Evolutionary conservation across 2,797 vertebrate genomes (phyloP).

Genomic region (Crenichthys baileyi): DNA sequence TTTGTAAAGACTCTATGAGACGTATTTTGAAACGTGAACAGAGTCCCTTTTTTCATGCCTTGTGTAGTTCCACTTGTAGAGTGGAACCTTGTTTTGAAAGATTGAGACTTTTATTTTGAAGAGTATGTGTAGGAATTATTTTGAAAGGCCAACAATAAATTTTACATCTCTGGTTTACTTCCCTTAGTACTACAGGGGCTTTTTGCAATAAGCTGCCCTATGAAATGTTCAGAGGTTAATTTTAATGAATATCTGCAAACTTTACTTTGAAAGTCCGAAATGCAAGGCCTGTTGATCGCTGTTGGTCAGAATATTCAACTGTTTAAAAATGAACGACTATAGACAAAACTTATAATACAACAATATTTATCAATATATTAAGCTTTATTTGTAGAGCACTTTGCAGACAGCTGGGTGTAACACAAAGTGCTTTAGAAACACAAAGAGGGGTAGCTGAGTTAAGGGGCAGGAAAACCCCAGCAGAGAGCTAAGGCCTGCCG

Average conservation of each 20-base stretch:
- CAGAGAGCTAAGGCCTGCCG: slow-evolving; percentile 47
- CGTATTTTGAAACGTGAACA: no score
- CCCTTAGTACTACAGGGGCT: neutral
- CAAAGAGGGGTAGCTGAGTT: slow-evolving; percentile 4
- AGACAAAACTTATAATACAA: neutral
- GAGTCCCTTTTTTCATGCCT: no score
- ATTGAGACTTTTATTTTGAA: neutral
- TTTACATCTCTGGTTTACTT: neutral
- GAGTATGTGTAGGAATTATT: neutral
- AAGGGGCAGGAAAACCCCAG: slow-evolving; percentile 46
- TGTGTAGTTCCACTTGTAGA: neutral
- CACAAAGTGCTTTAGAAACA: neutral
- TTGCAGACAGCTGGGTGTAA: neutral
- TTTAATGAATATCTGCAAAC: neutral
- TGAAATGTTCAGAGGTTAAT: neutral
- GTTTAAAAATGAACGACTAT: slow-evolving; percentile 24
- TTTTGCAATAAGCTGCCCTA: neutral
- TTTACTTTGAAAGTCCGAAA: neutral
- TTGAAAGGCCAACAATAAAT: neutral
- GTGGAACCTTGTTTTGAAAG: neutral
- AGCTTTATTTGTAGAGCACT: neutral
- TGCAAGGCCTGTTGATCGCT: neutral
- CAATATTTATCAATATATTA: neutral
- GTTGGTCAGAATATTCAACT: neutral
- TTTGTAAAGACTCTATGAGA: no score